Base-by-base conservation (phyloP, 2,797 vertebrate genomes). In the Sebastes itinus region DNA sequence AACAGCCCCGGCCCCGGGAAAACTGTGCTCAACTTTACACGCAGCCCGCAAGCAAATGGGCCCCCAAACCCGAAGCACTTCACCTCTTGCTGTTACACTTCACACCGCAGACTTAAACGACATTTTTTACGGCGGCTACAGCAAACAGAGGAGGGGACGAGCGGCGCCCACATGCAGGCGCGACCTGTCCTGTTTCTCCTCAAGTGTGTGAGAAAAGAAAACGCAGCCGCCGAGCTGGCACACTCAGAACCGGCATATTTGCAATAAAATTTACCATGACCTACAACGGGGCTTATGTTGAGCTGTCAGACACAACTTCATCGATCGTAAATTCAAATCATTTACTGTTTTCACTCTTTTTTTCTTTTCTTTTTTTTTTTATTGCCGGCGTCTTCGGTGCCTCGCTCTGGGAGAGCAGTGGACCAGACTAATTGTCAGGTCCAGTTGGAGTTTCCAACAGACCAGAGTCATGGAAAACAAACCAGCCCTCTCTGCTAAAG, bases 181-280 rank as follows among this genome's bases (percentile, higher is more conserved):
- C 27, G 86, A 93, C 77, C 79, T 78, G 83, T 87, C 78, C 87
- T 69, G 89, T 75, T 88, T 85, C 83, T 84, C 63, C 78, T 92
- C 83, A 83, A 89, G 83, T 81, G 87, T 78, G 86, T 81, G 89
- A 82, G 86, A 93, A 93, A 93, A 90, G 72, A 90, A 89, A 92
- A 94, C 63, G 74, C 80, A 56, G 38, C 32, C 59, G 61, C 63
- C 12, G 2, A 49, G 23, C 66, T 42, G 75, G 77, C 82, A 80
- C 82, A 74, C 85, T 67, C 79, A 28, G 8, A 14, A 69, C 81
- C 67, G 22, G 64, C 35, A 30, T 60, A 54, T 71, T 22, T 23
- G 22, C 66, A 55, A 46, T 83, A 65, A 84, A 78, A 20, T 72
- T 13, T 25, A 77, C 59, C 70, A 10, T 46, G 59, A 80, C 74